Evolutionary conservation across 2,888 invertebrate genomes (phyloP).

Genomic region (Dicyrtoma fusca): DNA sequence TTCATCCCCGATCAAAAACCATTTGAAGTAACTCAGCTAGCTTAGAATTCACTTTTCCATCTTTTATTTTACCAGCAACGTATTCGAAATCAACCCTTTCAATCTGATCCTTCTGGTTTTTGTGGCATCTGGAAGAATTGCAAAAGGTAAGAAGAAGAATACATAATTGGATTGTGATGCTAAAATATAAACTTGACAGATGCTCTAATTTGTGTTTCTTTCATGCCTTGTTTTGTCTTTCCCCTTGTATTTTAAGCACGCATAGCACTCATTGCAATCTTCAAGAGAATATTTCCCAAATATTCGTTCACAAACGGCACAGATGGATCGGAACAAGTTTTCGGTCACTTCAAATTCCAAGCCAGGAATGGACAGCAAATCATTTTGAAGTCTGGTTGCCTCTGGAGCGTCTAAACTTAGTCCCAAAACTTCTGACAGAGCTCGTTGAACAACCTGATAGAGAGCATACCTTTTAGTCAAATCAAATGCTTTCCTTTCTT

Average conservation of each 20-base stretch:
- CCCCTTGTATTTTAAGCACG: conserved; percentile 39
- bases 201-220: not conserved
- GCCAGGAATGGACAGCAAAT: conserved; percentile 56
- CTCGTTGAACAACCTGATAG: not conserved
- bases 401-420: conserved; percentile 64
- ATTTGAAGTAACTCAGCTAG: conserved; percentile 37
- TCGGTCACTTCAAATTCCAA: conserved; percentile 60
- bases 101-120: conserved; percentile 44
- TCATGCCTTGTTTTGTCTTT: conserved; percentile 37
- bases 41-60: conserved; percentile 39
- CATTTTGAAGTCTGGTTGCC: conserved; percentile 28
- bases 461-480: too few species aligned
- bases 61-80: conserved; percentile 42
- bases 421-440: conserved; percentile 65
- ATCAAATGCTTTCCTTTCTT: too few species aligned
- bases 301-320: conserved; percentile 75
- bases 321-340: conserved; percentile 69
- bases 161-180: not conserved
- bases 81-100: conserved; percentile 51
- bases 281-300: conserved; percentile 50
- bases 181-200: not conserved
- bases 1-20: conserved; percentile 37
- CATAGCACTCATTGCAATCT: conserved; percentile 45
- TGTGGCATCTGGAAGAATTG: conserved; percentile 44
- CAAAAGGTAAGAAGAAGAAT: not conserved